A percentile compares a stretch with the other conserved stretches of the same genome.
Evolutionary conservation across 2,113 vertebrate genomes (phyloP).

Genomic region (Onychostoma macrolepis): DNA sequence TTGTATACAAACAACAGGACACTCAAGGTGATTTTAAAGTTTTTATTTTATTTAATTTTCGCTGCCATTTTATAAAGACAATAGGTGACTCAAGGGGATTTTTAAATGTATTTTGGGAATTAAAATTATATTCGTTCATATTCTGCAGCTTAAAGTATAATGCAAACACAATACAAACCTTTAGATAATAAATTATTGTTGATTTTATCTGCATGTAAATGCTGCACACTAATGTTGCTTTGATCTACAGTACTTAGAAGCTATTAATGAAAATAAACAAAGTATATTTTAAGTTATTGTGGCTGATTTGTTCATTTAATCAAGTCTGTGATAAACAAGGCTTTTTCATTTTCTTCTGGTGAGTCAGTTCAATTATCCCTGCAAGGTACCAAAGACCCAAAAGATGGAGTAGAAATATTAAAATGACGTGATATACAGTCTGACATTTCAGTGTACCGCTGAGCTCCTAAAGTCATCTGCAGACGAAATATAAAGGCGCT

Average conservation of each 20-base stretch:
- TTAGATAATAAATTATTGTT: background rate
- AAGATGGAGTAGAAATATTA: background rate
- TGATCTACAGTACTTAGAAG: background rate
- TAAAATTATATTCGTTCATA: background rate
- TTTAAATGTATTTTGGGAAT: too few relatives aligned
- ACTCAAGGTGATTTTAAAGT: background rate
- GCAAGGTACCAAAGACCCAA: background rate
- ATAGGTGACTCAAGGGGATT: too few relatives aligned
- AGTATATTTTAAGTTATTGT: background rate
- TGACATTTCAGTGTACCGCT: slow-evolving; percentile 18
- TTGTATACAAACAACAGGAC: background rate
- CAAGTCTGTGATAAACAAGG: background rate
- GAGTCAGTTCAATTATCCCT: slow-evolving; percentile 5
- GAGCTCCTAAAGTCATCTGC: background rate
- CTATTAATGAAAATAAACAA: background rate
- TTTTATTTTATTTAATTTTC: background rate
- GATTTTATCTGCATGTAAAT: background rate
- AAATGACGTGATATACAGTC: slow-evolving; percentile 29
- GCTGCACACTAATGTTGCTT: background rate
- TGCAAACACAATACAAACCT: background rate
- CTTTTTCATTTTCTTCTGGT: background rate
- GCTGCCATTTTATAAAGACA: too few relatives aligned
- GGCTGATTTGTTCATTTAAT: background rate
- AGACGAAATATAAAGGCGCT: slow-evolving; percentile 1
- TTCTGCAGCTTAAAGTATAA: background rate